Evolutionary conservation across 2,113 vertebrate genomes (phyloP).

Genomic region (Vidua chalybeata): DNA sequence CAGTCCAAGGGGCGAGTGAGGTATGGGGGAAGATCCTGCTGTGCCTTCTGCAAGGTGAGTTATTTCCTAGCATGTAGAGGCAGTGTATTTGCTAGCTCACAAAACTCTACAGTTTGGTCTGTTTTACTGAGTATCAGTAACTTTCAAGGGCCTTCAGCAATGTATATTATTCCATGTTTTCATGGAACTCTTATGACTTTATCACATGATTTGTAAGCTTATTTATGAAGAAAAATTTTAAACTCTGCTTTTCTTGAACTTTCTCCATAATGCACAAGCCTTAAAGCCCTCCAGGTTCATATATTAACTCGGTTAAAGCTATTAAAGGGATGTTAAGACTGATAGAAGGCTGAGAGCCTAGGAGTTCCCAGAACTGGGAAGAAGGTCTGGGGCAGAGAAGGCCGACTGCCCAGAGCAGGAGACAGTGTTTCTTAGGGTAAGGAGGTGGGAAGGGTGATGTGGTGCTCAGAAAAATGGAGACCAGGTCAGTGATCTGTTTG

Average conservation of each 20-base stretch:
- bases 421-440: not conserved
- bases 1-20: not conserved
- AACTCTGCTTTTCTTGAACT: not conserved
- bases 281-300: not conserved
- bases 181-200: not conserved
- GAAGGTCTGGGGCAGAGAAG: not conserved
- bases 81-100: not conserved
- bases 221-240: not conserved
- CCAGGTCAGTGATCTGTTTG: rapidly evolving
- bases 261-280: not conserved
- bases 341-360: not conserved
- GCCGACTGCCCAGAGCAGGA: rapidly evolving
- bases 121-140: not conserved
- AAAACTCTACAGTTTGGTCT: not conserved
- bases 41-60: not conserved
- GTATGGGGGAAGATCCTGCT: not conserved
- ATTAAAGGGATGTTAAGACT: not conserved
- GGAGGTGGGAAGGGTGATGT: not conserved
- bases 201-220: not conserved
- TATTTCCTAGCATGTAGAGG: not conserved
- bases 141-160: not conserved
- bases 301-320: not conserved
- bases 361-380: not conserved
- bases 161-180: not conserved
- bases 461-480: not conserved